Base-by-base conservation (phyloP, 2,888 invertebrate genomes). In the Amblyjoppa fuscipennis region DNA sequence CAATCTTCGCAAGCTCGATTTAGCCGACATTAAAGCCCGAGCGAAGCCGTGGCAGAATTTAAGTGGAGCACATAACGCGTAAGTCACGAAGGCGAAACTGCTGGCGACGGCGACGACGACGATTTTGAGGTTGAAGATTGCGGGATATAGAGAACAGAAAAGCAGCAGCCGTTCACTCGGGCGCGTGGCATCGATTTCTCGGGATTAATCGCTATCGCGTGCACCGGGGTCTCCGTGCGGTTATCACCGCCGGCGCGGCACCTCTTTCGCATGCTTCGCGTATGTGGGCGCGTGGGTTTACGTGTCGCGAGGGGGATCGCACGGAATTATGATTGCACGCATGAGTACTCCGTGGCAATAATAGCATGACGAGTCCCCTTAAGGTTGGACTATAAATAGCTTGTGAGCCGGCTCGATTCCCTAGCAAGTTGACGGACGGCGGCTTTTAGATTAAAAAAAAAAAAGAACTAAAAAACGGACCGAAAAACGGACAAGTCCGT, bases 141-240 rank as follows among this genome's bases (percentile, higher is more conserved):
- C 49, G 2, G 28, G 25, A 25, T 49, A 25, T 4, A 56, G 49
- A 9, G 51, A 11, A 34, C 56, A 11, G 45, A 79, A 70, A 61
- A 20, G 31, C 20, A 45, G 34, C 41, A 59, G 59, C 59, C 78
- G 31, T 61, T 49, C 34, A 20, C 49, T 49, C 56, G 70, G 56
- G 69, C 78, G 45, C 61, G 59, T 59, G 61, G 83, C 73, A 86
- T 86, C 86, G 86, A 86, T 86, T 80, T 83, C 61, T 49, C 45
- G 68, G 73, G 80, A 86, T 86, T 83, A 86, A 86, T 83, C 83
- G 83, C 86, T 73, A 81, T 86, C 81, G 86, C 83, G 86, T 86
- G 86, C 73, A 64, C 56, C 66, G 38, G 51, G 45, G 41, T 16
- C 41, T 49, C 3, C 49, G 20, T 25, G 66, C 77, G 66, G 38